Conservation (phyloP, 2,797 vertebrate species). For the Sternotherus odoratus region DNA sequence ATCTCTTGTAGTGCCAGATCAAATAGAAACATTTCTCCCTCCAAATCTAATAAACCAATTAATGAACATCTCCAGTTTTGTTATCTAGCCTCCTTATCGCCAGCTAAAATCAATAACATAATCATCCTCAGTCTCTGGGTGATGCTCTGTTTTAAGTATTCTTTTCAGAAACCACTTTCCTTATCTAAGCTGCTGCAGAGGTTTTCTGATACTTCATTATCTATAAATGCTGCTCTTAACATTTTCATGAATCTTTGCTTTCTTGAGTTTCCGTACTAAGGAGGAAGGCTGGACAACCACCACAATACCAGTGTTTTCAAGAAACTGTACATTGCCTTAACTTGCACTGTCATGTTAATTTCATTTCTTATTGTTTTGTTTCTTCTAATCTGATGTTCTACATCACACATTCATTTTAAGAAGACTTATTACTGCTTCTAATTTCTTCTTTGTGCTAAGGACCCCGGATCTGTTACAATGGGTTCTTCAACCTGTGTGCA, state of each 20-base stretch:
- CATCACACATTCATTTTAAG: background rate
- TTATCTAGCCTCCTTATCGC: background rate
- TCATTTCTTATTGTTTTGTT: background rate
- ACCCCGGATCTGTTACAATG: too few relatives aligned
- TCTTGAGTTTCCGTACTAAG: background rate
- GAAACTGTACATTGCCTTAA: background rate
- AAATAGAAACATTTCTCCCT: background rate
- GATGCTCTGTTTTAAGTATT: background rate
- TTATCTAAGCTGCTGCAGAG: background rate
- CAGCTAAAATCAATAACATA: background rate
- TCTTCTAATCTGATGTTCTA: background rate
- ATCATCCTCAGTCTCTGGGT: background rate
- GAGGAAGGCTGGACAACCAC: background rate
- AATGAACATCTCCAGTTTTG: background rate
- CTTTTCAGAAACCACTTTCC: background rate
- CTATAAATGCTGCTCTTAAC: background rate
- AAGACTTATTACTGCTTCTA: background rate
- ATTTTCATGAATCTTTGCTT: background rate
- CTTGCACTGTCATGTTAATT: background rate
- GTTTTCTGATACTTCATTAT: background rate
- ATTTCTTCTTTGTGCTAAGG: background rate
- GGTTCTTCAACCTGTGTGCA: too few relatives aligned
- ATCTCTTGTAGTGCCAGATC: constrained; percentile 1
- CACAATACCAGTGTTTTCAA: background rate
- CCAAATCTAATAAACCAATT: background rate